A percentile compares a stretch with the other conserved stretches of the same genome.
These are phyloP conservation scores for Trichonephila clavata DNA, from an alignment of 1,140 invertebrate genomes.

Conservation along the genomic window DNA sequence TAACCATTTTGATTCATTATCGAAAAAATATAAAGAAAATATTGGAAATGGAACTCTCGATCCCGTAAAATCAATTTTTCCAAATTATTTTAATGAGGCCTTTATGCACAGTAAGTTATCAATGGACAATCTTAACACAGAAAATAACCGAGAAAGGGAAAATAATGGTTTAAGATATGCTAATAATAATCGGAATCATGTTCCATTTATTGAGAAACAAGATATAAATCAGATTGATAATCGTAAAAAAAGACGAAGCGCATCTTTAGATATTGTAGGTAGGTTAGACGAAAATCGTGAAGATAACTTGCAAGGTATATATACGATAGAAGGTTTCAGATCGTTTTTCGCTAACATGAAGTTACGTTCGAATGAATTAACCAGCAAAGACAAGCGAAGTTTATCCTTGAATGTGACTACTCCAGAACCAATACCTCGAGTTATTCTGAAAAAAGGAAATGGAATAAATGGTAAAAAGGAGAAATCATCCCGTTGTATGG, in stretches of 20 bases:
- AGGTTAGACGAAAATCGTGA: background rate
- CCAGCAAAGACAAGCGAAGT: constrained; percentile 26
- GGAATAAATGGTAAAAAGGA: background rate
- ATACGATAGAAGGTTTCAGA: constrained; percentile 44
- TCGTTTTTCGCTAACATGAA: constrained; percentile 34
- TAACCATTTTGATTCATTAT: background rate
- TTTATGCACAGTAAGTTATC: background rate
- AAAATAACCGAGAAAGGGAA: background rate
- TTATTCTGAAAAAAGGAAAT: background rate
- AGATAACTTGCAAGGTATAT: background rate
- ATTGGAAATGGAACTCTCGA: background rate
- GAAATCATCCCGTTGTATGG: background rate
- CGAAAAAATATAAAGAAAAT: background rate
- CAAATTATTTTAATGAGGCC: background rate
- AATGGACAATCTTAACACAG: background rate
- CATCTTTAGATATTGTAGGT: background rate
- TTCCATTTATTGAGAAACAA: background rate
- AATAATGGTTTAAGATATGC: background rate
- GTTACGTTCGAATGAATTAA: background rate
- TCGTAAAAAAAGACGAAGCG: constrained; percentile 7
- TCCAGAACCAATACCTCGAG: background rate
- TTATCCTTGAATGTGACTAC: background rate
- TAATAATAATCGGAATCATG: background rate
- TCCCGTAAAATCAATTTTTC: background rate
- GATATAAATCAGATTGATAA: background rate